phyloP scores from a whole-genome alignment of 2,888 invertebrate genomes.

The Falcaria lacertinaria region DNA sequence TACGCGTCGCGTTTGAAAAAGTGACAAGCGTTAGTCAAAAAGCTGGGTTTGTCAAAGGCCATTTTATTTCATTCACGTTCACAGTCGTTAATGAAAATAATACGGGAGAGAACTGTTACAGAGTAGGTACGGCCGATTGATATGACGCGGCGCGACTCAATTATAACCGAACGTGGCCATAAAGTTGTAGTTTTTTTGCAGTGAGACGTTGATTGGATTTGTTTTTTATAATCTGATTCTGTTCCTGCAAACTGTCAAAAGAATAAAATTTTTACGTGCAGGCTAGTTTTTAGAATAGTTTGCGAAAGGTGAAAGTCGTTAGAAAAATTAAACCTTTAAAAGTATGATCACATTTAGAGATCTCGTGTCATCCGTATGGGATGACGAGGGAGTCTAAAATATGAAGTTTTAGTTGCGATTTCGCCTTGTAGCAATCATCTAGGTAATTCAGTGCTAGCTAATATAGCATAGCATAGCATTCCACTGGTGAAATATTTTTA shows the following conservation, averaged over 20 bases:
- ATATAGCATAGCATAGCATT: too few relatives aligned
- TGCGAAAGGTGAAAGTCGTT: too few relatives aligned
- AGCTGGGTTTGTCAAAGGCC: slow-evolving; percentile 39
- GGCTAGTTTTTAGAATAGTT: too few relatives aligned
- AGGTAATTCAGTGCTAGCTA: too few relatives aligned
- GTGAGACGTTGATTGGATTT: neutral
- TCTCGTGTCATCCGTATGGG: too few relatives aligned
- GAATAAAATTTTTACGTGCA: too few relatives aligned
- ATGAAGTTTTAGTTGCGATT: too few relatives aligned
- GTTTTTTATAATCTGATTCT: neutral
- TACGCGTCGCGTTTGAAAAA: slow-evolving; percentile 21
- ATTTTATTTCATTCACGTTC: slow-evolving; percentile 66
- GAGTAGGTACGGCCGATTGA: slow-evolving; percentile 42
- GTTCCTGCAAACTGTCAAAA: neutral
- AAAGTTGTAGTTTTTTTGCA: slow-evolving; percentile 2
- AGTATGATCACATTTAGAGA: too few relatives aligned
- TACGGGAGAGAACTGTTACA: slow-evolving; percentile 44
- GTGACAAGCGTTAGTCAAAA: slow-evolving; percentile 25
- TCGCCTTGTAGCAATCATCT: too few relatives aligned
- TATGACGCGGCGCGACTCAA: slow-evolving; percentile 27
- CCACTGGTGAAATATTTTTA: too few relatives aligned
- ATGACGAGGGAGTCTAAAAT: too few relatives aligned
- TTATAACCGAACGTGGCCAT: slow-evolving; percentile 22
- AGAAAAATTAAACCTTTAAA: too few relatives aligned
- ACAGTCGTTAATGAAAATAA: slow-evolving; percentile 66